A percentile compares a stretch with the other conserved stretches of the same genome.
These are phyloP conservation scores for Semicossyphus pulcher DNA, from an alignment of 2,113 vertebrate species.

Conservation along the genomic window DNA sequence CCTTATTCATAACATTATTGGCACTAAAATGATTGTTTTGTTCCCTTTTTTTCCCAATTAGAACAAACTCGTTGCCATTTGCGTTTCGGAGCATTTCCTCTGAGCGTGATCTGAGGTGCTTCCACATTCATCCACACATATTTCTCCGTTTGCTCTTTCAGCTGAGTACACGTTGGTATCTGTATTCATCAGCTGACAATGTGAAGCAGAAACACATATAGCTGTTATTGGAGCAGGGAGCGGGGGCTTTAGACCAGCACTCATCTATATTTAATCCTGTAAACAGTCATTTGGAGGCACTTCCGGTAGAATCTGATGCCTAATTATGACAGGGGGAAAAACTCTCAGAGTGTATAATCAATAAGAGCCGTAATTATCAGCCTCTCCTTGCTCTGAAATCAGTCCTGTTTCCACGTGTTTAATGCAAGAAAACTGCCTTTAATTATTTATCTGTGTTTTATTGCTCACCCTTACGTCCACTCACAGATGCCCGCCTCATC, in stretches of 20 bases:
- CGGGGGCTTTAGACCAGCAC: conserved; percentile 26
- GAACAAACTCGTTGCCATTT: conserved; percentile 1
- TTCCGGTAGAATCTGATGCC: conserved; percentile 57
- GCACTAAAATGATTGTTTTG: conserved; percentile 20
- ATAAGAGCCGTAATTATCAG: conserved; percentile 57
- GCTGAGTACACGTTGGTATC: conserved; percentile 4
- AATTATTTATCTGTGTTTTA: conserved; percentile 59
- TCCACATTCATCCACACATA: neutral
- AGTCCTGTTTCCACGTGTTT: conserved; percentile 31
- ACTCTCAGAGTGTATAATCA: conserved; percentile 58
- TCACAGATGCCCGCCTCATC: conserved; percentile 17
- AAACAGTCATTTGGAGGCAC: conserved; percentile 66
- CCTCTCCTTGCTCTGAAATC: conserved; percentile 28
- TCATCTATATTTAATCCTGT: conserved; percentile 76
- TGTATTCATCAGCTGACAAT: conserved; percentile 25
- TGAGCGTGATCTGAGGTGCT: neutral
- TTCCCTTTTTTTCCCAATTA: conserved; percentile 30
- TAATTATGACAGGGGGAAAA: conserved; percentile 62
- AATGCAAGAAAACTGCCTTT: conserved; percentile 40
- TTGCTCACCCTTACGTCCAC: conserved; percentile 15
- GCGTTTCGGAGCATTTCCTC: neutral
- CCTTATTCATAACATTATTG: conserved; percentile 48
- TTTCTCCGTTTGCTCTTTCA: neutral
- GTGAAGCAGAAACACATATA: conserved; percentile 21
- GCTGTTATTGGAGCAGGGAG: conserved; percentile 59